Percentiles rank a stretch among this genome's conserved stretches.
Conservation (phyloP, 2,113 vertebrate genomes). For the Actenoides hombroni region DNA sequence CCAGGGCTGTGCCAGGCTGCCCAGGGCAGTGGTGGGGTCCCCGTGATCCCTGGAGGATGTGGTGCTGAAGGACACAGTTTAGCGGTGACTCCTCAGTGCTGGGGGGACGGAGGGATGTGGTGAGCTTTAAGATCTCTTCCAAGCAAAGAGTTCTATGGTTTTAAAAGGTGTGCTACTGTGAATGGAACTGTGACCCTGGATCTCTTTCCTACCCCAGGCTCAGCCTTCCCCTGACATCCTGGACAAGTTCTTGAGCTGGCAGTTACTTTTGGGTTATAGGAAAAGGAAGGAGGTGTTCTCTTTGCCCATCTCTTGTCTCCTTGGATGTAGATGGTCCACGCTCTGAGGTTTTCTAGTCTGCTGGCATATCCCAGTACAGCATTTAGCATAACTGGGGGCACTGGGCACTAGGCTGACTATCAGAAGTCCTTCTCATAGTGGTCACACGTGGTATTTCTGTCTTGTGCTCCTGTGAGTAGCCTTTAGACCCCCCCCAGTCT, state of each 20-base stretch:
- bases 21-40: no score
- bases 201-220: not conserved
- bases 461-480: not conserved
- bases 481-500: not conserved
- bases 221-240: not conserved
- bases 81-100: no score
- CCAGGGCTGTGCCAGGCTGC: no score
- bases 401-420: not conserved
- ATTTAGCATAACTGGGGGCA: not conserved
- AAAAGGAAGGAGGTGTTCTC: not conserved
- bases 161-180: not conserved
- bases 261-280: not conserved
- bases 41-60: no score
- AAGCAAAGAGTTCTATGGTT: no score
- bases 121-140: no score
- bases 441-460: not conserved
- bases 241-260: not conserved
- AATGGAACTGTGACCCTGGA: not conserved
- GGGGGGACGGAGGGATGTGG: no score
- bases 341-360: not conserved
- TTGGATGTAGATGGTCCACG: not conserved
- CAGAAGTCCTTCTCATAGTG: not conserved
- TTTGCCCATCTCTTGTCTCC: not conserved
- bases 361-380: not conserved
- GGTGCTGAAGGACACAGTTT: no score